Evolutionary conservation across 2,888 invertebrate species (phyloP).

Genomic region (Rhyacophila evoluta): DNA sequence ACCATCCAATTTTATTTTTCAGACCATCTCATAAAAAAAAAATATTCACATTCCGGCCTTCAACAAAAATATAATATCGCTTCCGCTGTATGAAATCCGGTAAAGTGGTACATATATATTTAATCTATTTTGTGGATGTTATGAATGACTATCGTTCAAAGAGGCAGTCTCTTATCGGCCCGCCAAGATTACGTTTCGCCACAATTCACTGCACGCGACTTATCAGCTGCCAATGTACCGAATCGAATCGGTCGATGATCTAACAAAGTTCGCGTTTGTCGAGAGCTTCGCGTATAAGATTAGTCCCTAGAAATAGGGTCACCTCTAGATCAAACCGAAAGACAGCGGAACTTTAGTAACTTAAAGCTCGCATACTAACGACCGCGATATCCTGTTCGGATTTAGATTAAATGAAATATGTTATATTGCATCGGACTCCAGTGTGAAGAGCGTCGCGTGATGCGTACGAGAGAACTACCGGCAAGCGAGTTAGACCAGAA

Average conservation of each 20-base stretch:
- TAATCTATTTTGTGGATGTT: not conserved
- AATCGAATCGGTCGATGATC: conserved; percentile 41
- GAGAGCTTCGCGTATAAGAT: not conserved
- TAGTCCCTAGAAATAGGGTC: conserved; percentile 25
- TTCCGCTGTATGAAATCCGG: no score
- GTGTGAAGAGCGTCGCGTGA: conserved; percentile 1
- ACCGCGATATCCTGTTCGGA: not conserved
- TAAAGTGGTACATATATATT: no score
- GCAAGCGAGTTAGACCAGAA: conserved; percentile 47
- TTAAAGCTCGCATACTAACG: not conserved
- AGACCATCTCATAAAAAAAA: no score
- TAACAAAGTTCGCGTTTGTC: conserved; percentile 24
- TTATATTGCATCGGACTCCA: conserved; percentile 24
- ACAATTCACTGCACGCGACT: not conserved
- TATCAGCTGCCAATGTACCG: not conserved
- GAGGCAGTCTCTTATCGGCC: not conserved
- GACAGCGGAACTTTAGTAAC: not conserved
- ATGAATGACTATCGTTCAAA: not conserved
- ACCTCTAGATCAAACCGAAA: conserved; percentile 11
- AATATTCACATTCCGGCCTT: not conserved
- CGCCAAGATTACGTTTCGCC: not conserved
- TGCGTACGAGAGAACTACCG: conserved; percentile 37
- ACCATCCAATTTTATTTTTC: no score
- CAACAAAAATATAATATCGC: no score
- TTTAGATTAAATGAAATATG: conserved; percentile 35